Evolutionary conservation across 1,140 invertebrate species (phyloP).

Genomic region (Drosophila simulans): DNA sequence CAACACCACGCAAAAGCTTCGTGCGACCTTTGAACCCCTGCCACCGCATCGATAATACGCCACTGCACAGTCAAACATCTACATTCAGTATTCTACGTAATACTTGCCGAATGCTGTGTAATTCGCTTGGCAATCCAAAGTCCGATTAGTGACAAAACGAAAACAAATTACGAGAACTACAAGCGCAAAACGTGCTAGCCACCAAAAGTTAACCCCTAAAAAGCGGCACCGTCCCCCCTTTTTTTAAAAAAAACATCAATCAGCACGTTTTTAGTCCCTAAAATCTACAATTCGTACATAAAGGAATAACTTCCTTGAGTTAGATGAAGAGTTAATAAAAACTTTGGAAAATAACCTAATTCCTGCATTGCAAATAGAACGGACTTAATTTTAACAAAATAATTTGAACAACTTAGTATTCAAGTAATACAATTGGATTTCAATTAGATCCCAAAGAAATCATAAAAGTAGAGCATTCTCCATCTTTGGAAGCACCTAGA

Average conservation of each 20-base stretch:
- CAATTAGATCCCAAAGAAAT: no score
- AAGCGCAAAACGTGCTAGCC: constrained; percentile 5
- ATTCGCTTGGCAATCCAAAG: constrained; percentile 47
- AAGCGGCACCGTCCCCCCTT: background rate
- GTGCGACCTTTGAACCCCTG: constrained; percentile 51
- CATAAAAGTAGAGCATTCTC: no score
- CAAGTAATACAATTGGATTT: no score
- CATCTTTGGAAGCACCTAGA: background rate
- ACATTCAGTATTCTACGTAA: constrained; percentile 40
- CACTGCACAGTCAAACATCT: constrained; percentile 14
- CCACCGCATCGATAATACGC: constrained; percentile 48
- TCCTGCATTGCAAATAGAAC: no score
- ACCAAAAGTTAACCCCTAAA: background rate
- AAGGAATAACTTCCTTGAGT: no score
- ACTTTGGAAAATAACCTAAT: no score
- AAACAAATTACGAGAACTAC: constrained; percentile 28
- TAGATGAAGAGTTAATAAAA: no score
- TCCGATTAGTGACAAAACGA: constrained; percentile 35
- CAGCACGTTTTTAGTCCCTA: background rate
- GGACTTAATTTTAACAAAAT: no score
- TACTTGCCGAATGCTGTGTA: constrained; percentile 46
- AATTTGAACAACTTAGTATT: no score
- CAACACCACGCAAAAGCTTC: constrained; percentile 44
- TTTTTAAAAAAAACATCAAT: no score
- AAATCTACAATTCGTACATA: no score